A percentile compares a stretch with the other conserved stretches of the same genome.
Conservation (phyloP, 2,113 vertebrate species). For the Neoarius graeffei region DNA sequence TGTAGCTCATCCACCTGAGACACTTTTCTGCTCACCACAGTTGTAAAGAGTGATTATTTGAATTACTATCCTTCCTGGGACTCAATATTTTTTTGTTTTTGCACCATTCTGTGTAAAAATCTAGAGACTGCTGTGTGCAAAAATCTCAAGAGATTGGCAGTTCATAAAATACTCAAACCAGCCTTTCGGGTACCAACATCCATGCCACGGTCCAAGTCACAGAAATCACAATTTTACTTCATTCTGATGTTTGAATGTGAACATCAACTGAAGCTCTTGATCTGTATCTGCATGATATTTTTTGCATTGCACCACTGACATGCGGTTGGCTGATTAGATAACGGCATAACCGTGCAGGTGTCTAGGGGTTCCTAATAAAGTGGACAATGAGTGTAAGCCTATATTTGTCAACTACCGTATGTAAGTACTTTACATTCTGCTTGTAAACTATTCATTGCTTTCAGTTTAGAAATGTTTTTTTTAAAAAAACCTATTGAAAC, state of each 20-base stretch:
- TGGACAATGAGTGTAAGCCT: not conserved
- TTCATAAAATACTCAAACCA: not conserved
- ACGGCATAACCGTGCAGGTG: not conserved
- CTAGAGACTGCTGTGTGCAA: not conserved
- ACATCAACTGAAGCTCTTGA: not conserved
- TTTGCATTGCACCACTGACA: not conserved
- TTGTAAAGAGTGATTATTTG: not conserved
- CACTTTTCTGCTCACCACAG: not conserved
- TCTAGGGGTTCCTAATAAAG: not conserved
- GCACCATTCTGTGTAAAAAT: not conserved
- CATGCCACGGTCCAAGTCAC: not conserved
- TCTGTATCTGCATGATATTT: not conserved
- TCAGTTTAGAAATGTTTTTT: not conserved
- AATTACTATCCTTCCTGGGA: not conserved
- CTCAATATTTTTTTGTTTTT: not conserved
- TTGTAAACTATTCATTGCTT: not conserved
- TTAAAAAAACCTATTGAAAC: not conserved
- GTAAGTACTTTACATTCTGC: not conserved
- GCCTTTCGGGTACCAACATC: not conserved
- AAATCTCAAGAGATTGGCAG: not conserved
- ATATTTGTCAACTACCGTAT: not conserved
- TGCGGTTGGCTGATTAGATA: not conserved
- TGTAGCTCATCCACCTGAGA: not conserved
- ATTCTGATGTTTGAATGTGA: not conserved
- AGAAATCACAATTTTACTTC: not conserved